Evolutionary conservation across 2,113 vertebrate genomes (phyloP).

Genomic region (Progne subis): DNA sequence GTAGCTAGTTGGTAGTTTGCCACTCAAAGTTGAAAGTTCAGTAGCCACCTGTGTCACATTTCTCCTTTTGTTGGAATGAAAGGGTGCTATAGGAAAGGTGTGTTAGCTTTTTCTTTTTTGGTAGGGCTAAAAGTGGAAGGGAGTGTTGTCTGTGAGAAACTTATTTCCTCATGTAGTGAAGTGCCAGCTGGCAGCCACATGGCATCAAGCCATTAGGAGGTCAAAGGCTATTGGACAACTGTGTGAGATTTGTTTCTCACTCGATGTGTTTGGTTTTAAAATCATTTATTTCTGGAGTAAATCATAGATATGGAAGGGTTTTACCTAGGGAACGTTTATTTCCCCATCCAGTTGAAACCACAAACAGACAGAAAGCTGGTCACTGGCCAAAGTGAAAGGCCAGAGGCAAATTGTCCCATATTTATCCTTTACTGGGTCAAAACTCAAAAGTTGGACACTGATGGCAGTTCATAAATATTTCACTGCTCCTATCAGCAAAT

Average conservation of each 20-base stretch:
- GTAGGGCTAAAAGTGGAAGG: constrained; percentile 65
- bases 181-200: constrained; percentile 60
- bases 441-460: constrained; percentile 27
- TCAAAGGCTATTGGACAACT: constrained; percentile 76
- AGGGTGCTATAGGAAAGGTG: constrained; percentile 47
- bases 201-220: constrained; percentile 66
- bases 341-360: constrained; percentile 69
- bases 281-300: constrained; percentile 75
- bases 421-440: constrained; percentile 40
- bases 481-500: constrained; percentile 38
- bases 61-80: constrained; percentile 47
- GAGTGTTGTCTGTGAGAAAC: constrained; percentile 47
- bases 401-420: constrained; percentile 61
- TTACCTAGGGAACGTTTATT: constrained; percentile 64
- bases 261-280: constrained; percentile 61
- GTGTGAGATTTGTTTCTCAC: constrained; percentile 68
- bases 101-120: constrained; percentile 61
- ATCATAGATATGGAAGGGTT: constrained; percentile 70
- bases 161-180: constrained; percentile 54
- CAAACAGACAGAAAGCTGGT: constrained; percentile 74
- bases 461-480: constrained; percentile 41
- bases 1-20: constrained; percentile 54
- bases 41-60: constrained; percentile 67
- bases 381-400: constrained; percentile 57
- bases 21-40: constrained; percentile 71